Evolutionary conservation across 2,797 vertebrate species (phyloP).

Genomic region (Betta splendens): DNA sequence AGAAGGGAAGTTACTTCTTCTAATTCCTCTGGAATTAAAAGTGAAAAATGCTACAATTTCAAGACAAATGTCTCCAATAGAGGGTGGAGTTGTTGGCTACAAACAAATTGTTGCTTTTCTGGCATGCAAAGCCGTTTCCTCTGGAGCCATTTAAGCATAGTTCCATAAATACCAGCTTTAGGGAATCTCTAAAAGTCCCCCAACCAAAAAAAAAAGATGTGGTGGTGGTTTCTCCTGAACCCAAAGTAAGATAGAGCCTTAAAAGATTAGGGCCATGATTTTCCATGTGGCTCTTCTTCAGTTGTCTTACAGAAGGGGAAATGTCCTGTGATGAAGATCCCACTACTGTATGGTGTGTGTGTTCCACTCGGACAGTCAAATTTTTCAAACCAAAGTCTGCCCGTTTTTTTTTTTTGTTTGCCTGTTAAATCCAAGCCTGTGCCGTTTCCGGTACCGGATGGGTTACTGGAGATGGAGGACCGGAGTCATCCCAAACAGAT

Average conservation of each 20-base stretch:
- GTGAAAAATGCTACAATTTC: neutral
- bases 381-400: no score
- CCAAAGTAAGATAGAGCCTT: slow-evolving; percentile 20
- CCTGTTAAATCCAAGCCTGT: slow-evolving; percentile 21
- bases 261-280: slow-evolving; percentile 43
- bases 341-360: no score
- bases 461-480: slow-evolving; percentile 32
- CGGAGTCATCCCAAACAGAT: slow-evolving; percentile 55
- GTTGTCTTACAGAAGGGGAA: slow-evolving; percentile 4
- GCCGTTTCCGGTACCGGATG: slow-evolving; percentile 26
- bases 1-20: neutral
- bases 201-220: neutral
- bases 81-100: no score
- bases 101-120: no score
- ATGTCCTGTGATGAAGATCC: neutral
- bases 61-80: neutral
- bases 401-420: no score
- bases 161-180: slow-evolving; percentile 19
- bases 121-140: slow-evolving; percentile 1
- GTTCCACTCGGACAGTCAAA: no score
- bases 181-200: slow-evolving; percentile 23
- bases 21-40: neutral
- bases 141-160: slow-evolving; percentile 13
- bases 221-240: slow-evolving; percentile 16
- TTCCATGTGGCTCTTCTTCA: slow-evolving; percentile 45